These are phyloP conservation scores for Rhodophaea formosa DNA, from an alignment of 2,888 invertebrate genomes.

Conservation along the genomic window DNA sequence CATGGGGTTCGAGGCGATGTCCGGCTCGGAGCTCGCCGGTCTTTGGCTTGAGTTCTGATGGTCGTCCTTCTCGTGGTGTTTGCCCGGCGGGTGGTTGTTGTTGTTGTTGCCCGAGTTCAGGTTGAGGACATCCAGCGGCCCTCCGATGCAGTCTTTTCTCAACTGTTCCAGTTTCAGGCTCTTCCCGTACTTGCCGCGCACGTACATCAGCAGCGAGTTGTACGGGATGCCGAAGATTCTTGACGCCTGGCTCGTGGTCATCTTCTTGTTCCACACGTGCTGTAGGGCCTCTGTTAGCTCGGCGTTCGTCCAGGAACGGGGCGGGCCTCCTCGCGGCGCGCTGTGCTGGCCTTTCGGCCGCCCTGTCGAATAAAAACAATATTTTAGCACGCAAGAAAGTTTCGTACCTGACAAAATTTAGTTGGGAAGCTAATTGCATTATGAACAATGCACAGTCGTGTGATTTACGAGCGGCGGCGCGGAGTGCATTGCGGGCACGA, in stretches of 20 bases:
- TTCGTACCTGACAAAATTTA: slow-evolving; percentile 48
- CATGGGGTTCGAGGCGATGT: slow-evolving; percentile 83
- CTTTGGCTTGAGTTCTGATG: slow-evolving; percentile 72
- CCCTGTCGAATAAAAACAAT: slow-evolving; percentile 74
- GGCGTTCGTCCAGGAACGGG: slow-evolving; percentile 95
- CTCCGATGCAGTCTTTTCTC: slow-evolving; percentile 92
- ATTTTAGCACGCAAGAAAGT: slow-evolving; percentile 26
- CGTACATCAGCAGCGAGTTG: slow-evolving; percentile 95
- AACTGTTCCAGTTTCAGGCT: slow-evolving; percentile 93
- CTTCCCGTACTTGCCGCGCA: slow-evolving; percentile 95
- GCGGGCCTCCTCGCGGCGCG: slow-evolving; percentile 94
- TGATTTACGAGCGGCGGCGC: slow-evolving; percentile 61
- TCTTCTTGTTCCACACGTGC: slow-evolving; percentile 97
- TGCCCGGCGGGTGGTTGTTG: slow-evolving; percentile 76
- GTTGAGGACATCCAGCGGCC: slow-evolving; percentile 87
- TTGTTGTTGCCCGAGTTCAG: slow-evolving; percentile 83
- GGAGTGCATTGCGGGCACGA: slow-evolving; percentile 51
- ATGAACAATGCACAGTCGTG: slow-evolving; percentile 49
- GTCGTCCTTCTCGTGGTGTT: slow-evolving; percentile 81
- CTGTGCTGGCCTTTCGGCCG: slow-evolving; percentile 95
- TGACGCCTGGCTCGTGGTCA: slow-evolving; percentile 96
- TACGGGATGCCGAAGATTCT: slow-evolving; percentile 96
- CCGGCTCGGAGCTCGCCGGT: slow-evolving; percentile 85
- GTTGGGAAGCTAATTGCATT: slow-evolving; percentile 62
- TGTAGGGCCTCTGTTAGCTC: slow-evolving; percentile 94